Conservation (phyloP, 2,888 invertebrate species). For the Morpho deidamia region DNA sequence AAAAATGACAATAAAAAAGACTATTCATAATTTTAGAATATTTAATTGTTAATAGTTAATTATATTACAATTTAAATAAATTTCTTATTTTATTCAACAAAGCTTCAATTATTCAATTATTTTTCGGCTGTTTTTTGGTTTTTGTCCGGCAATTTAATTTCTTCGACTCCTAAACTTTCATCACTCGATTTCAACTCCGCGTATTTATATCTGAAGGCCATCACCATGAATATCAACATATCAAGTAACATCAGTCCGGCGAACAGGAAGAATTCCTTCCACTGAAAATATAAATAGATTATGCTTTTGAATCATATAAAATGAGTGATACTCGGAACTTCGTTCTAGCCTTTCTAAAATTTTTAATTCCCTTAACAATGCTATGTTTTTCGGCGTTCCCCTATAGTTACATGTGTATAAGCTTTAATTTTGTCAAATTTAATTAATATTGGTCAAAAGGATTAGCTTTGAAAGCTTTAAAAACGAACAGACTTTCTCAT, state of each 20-base stretch:
- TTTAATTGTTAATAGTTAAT: constrained; percentile 11
- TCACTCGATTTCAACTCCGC: constrained; percentile 58
- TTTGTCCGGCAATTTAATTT: constrained; percentile 53
- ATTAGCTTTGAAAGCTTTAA: too few relatives aligned
- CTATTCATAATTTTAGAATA: not conserved
- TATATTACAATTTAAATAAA: constrained; percentile 22
- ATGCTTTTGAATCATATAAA: too few relatives aligned
- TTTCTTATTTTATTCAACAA: not conserved
- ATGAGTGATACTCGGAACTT: too few relatives aligned
- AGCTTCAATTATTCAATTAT: too few relatives aligned
- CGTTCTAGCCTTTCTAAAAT: too few relatives aligned
- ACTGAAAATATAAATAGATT: constrained; percentile 73
- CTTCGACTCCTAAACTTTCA: constrained; percentile 47
- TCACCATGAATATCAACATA: constrained; percentile 87
- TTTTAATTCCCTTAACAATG: too few relatives aligned
- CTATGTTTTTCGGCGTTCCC: too few relatives aligned
- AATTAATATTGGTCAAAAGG: too few relatives aligned
- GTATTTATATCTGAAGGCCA: constrained; percentile 90
- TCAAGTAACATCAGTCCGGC: constrained; percentile 91
- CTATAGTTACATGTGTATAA: too few relatives aligned
- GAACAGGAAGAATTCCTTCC: constrained; percentile 92
- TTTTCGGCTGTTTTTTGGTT: constrained; percentile 15
- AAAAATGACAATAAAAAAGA: not conserved
- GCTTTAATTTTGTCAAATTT: too few relatives aligned
- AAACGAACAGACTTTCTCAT: too few relatives aligned